Evolutionary conservation across 2,797 vertebrate species (phyloP).

Genomic region (Phataginus tricuspis): DNA sequence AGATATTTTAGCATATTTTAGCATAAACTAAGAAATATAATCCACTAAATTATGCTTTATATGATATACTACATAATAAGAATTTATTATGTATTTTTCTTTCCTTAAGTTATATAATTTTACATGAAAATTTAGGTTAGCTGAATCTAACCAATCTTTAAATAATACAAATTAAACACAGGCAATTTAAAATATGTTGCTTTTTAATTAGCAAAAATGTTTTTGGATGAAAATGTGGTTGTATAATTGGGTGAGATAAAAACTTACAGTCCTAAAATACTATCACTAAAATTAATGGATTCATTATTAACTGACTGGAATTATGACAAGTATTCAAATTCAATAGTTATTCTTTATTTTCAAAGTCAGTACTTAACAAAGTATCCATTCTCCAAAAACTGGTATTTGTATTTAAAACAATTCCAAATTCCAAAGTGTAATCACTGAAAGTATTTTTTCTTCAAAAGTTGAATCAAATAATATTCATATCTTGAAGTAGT

Average conservation of each 20-base stretch:
- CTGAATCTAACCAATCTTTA: not conserved
- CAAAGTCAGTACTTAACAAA: not conserved
- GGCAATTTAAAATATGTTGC: not conserved
- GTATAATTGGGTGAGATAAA: not conserved
- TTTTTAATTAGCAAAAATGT: not conserved
- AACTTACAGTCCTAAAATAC: not conserved
- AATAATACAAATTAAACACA: not conserved
- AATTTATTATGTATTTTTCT: not conserved
- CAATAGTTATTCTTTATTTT: not conserved
- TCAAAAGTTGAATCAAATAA: constrained; percentile 10
- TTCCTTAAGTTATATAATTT: not conserved
- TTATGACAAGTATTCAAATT: not conserved
- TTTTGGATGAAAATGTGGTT: not conserved
- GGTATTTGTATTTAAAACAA: not conserved
- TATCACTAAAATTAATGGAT: not conserved
- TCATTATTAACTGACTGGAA: not conserved
- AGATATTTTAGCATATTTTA: not conserved
- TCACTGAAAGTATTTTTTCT: not conserved
- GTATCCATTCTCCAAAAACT: not conserved
- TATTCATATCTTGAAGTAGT: not conserved
- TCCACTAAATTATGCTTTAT: not conserved
- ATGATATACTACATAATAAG: not conserved
- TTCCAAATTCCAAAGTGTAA: not conserved
- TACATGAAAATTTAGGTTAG: not conserved
- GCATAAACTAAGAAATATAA: not conserved